A percentile compares a stretch with the other conserved stretches of the same genome.
These are phyloP conservation scores for Hetaerina titia DNA, from an alignment of 2,888 invertebrate genomes.

Conservation along the genomic window DNA sequence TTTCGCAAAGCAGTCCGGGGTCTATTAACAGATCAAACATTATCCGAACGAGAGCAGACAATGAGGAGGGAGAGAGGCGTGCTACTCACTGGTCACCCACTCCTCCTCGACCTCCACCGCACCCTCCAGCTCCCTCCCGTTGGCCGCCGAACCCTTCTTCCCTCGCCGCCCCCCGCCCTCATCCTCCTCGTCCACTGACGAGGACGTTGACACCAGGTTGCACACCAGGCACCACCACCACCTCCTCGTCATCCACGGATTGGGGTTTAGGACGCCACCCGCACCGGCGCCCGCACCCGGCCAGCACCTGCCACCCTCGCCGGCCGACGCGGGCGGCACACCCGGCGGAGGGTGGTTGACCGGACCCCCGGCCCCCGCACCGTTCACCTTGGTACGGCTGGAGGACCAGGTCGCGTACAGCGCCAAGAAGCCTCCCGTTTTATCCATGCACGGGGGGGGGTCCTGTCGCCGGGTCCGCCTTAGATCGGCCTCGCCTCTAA, in stretches of 20 bases:
- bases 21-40: too few species aligned
- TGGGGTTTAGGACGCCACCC: slow-evolving; percentile 50
- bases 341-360: slow-evolving; percentile 62
- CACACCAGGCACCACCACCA: slow-evolving; percentile 66
- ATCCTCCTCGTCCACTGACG: slow-evolving; percentile 43
- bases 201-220: slow-evolving; percentile 49
- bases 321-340: not conserved
- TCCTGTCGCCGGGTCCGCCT: not conserved
- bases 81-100: slow-evolving; percentile 63
- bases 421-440: slow-evolving; percentile 61
- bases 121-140: slow-evolving; percentile 26
- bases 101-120: slow-evolving; percentile 52
- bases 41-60: too few species aligned
- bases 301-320: slow-evolving; percentile 40
- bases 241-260: slow-evolving; percentile 56
- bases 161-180: slow-evolving; percentile 34
- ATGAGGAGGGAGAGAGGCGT: not conserved
- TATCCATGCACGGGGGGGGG: slow-evolving; percentile 47
- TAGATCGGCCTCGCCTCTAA: not conserved
- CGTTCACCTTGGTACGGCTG: slow-evolving; percentile 44
- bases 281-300: slow-evolving; percentile 17
- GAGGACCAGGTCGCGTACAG: slow-evolving; percentile 61
- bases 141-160: slow-evolving; percentile 26
- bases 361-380: slow-evolving; percentile 29
- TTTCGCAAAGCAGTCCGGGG: too few species aligned